Conservation (phyloP, 2,888 invertebrate species). For the Doris montereyensis region DNA sequence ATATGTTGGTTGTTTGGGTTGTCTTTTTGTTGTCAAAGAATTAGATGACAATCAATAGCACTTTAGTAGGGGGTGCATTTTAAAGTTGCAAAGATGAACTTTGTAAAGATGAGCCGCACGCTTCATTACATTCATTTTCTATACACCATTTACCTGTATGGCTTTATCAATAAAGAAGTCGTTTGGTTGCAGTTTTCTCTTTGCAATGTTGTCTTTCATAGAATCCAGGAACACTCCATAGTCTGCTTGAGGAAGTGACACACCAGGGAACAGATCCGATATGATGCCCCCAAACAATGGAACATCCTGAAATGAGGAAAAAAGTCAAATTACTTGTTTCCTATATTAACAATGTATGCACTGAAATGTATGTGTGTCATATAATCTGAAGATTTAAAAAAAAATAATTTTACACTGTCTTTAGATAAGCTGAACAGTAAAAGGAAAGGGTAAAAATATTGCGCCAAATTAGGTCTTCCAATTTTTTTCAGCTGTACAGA, state of each 20-base stretch:
- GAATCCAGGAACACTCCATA: slow-evolving; percentile 72
- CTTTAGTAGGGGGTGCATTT: no score
- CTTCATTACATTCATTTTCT: no score
- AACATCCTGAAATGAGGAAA: slow-evolving; percentile 66
- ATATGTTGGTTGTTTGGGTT: no score
- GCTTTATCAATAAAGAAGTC: slow-evolving; percentile 73
- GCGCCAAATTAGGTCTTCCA: no score
- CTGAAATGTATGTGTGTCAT: background rate
- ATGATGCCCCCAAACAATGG: slow-evolving; percentile 74
- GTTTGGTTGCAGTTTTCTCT: slow-evolving; percentile 70
- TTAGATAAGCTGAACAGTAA: background rate
- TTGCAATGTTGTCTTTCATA: slow-evolving; percentile 68
- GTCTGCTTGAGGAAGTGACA: slow-evolving; percentile 69
- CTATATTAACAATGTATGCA: background rate
- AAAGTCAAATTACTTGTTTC: no score
- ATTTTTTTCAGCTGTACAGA: no score
- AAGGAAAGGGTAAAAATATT: no score
- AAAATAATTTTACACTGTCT: background rate
- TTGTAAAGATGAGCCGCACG: no score
- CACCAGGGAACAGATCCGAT: slow-evolving; percentile 73
- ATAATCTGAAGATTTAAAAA: background rate
- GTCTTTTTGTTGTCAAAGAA: no score
- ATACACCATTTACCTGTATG: slow-evolving; percentile 83
- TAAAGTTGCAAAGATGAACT: no score
- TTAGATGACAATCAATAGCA: no score